phyloP scores from a whole-genome alignment of 2,113 vertebrate species.

The Ovis aries region DNA sequence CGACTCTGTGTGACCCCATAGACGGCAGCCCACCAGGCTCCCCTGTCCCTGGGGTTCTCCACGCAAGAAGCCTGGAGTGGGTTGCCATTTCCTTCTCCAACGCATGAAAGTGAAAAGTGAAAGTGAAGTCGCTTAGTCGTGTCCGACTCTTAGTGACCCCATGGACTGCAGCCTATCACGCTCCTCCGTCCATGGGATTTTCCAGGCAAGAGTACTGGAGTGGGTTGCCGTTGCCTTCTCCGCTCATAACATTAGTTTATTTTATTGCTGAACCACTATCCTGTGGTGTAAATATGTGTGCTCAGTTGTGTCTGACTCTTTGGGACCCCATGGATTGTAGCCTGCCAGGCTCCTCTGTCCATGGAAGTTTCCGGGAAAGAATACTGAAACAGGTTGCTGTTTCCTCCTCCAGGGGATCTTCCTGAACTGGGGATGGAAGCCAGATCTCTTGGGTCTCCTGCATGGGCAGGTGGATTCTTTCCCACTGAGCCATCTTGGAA shows the following conservation, averaged over 20 bases:
- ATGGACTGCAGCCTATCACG: no score
- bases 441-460: background rate
- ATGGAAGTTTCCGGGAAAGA: background rate
- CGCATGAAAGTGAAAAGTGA: no score
- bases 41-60: background rate
- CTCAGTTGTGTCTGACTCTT: background rate
- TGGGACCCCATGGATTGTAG: background rate
- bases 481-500: background rate
- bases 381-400: background rate
- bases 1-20: no score
- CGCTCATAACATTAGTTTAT: background rate
- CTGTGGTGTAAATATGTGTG: background rate
- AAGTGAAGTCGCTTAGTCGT: no score
- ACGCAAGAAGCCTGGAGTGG: background rate
- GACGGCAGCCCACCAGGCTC: no score
- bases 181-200: no score
- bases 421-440: background rate
- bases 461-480: background rate
- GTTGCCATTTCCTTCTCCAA: no score
- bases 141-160: no score
- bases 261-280: background rate
- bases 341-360: background rate
- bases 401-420: background rate
- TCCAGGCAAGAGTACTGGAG: no score
- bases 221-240: no score